Evolutionary conservation across 1,140 invertebrate genomes (phyloP), one percentile per base, ranked within the genome.

Genomic region (Grapholita molesta): DNA sequence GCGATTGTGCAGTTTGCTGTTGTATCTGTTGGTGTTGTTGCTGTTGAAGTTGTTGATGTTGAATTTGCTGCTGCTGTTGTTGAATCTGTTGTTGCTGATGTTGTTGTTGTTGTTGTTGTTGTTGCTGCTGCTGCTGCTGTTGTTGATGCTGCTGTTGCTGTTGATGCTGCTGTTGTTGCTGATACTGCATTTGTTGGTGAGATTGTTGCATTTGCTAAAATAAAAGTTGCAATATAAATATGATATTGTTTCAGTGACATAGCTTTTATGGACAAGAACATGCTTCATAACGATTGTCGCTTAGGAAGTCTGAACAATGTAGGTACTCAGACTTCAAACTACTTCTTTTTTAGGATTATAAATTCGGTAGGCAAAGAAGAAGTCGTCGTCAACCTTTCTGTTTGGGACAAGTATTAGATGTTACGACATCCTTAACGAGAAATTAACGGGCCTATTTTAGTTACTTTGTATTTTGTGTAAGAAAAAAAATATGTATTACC

Each of bases 1-100:
- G 73, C 21, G 75, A 73, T 21, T 86, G 92, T 68, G 89, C 88
- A 21, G 89, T 90, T 71, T 93, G 92, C 77, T 93, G 93, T 57
- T 92, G 85, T 83, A 89, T 85, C 70, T 88, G 79, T 75, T 69
- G 67, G 21, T 42, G 32, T 30, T 32, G 30, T 25, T 55, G 53
- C 6, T 68, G 74, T 52, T 75, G 79, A 9, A 57, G 32, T 21
- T 79, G 82, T 64, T 87, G 87, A 18, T 89, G 83, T 61, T 76
- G 77, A 48, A 82, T 84, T 48, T 83, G 82, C 32, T 88, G 92
- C 72, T 88, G 93, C 82, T 78, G 78, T 55, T 84, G 83, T 35
- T 84, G 88, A 18, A 82, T 80, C 1, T 88, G 84, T 30, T 65
- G 79, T 70, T 74, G 33, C 71, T 53, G 42, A 74, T 93, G 90